A percentile compares a stretch with the other conserved stretches of the same genome.
These are phyloP conservation scores for Bellardia bayeri DNA, from an alignment of 2,888 invertebrate genomes.

Conservation along the genomic window DNA sequence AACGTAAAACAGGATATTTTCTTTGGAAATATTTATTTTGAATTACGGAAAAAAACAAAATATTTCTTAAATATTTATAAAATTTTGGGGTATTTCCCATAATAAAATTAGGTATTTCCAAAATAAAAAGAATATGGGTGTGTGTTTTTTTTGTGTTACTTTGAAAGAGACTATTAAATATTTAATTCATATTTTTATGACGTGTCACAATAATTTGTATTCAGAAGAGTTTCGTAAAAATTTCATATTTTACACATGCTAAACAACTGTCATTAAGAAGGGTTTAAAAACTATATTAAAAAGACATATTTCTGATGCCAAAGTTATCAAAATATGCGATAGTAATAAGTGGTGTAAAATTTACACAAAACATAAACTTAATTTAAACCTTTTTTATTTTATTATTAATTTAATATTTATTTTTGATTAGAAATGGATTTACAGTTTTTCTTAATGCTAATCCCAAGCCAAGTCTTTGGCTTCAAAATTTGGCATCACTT, in stretches of 20 bases:
- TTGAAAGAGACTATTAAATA: constrained; percentile 20
- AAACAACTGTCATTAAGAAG: constrained; percentile 36
- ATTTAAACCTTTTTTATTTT: too few species aligned
- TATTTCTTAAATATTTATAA: not conserved
- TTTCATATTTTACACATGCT: constrained; percentile 57
- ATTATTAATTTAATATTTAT: too few species aligned
- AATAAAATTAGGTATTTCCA: constrained; percentile 22
- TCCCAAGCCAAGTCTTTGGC: too few species aligned
- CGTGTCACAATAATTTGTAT: constrained; percentile 40
- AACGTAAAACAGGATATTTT: constrained; percentile 41
- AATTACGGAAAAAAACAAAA: not conserved
- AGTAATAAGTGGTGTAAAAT: not conserved
- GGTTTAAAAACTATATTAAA: constrained; percentile 26
- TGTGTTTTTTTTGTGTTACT: not conserved
- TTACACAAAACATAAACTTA: too few species aligned
- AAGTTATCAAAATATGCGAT: not conserved
- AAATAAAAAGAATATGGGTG: constrained; percentile 15
- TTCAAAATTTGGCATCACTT: too few species aligned
- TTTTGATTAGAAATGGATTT: too few species aligned
- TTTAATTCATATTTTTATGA: constrained; percentile 55
- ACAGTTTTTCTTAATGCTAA: too few species aligned
- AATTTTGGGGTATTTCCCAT: constrained; percentile 29
- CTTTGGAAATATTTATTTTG: not conserved
- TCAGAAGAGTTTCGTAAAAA: constrained; percentile 33
- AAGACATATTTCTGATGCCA: not conserved